These are phyloP conservation scores for Meleagris gallopavo DNA, from an alignment of 2,113 vertebrate genomes.

Conservation along the genomic window DNA sequence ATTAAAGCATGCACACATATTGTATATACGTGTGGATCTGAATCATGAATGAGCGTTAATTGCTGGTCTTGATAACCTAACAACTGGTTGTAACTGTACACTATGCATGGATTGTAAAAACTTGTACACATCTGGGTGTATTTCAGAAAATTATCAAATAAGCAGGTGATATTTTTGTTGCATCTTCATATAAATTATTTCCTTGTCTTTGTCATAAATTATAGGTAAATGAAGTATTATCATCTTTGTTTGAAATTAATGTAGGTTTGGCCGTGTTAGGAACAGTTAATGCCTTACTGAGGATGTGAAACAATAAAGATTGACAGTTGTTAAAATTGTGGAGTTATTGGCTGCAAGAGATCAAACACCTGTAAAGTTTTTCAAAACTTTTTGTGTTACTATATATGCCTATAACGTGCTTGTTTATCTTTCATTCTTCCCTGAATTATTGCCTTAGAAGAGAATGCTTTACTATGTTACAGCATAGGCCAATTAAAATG, in stretches of 20 bases:
- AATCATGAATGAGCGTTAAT: constrained; percentile 5
- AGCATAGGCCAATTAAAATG: not conserved
- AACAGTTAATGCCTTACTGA: not conserved
- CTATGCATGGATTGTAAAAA: constrained; percentile 10
- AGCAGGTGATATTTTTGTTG: not conserved
- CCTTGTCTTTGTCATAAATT: constrained; percentile 7
- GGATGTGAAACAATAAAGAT: not conserved
- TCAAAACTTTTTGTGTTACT: not conserved
- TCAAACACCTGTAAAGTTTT: not conserved
- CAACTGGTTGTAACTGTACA: not conserved
- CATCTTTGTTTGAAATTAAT: not conserved
- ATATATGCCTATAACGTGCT: not conserved
- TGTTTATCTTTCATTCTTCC: not conserved
- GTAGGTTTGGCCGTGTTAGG: not conserved
- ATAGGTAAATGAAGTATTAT: not conserved
- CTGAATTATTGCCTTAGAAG: not conserved
- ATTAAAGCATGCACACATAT: not conserved
- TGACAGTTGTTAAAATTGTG: not conserved
- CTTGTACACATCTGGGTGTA: not conserved
- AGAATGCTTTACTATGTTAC: not conserved
- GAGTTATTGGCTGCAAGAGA: not conserved
- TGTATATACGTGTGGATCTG: not conserved
- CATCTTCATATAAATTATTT: constrained; percentile 14
- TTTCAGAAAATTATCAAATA: constrained; percentile 30
- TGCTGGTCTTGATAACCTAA: constrained; percentile 22